phyloP scores from a whole-genome alignment of 2,888 invertebrate genomes.

The Pomacea canaliculata region DNA sequence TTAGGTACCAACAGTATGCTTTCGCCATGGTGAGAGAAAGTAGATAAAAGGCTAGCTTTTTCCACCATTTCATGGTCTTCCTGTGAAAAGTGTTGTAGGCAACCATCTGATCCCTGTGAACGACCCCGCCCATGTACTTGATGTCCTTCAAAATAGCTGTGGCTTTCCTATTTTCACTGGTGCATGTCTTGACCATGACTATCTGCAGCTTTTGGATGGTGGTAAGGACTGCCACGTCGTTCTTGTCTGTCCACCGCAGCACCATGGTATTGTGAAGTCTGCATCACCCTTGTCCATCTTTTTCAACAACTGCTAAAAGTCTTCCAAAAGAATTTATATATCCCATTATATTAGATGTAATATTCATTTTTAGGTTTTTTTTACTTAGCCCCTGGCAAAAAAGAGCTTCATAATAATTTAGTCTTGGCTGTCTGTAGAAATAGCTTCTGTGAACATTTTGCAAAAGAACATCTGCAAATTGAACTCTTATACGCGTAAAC shows the following conservation, averaged over 20 bases:
- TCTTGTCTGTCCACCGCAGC: conserved; percentile 26
- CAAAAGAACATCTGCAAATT: no score
- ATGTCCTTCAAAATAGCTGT: conserved; percentile 14
- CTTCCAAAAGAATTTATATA: no score
- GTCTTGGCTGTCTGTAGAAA: no score
- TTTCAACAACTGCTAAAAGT: no score
- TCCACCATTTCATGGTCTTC: conserved; percentile 30
- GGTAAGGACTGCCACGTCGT: conserved; percentile 13
- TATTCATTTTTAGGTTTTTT: no score
- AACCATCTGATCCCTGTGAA: conserved; percentile 19
- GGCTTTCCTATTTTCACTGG: conserved; percentile 16
- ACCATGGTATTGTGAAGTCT: not conserved
- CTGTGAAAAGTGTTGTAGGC: conserved; percentile 19
- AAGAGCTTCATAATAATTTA: no score
- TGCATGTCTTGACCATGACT: not conserved
- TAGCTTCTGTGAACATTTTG: no score
- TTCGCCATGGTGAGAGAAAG: conserved; percentile 16
- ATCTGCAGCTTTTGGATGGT: conserved; percentile 4
- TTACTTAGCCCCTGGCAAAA: no score
- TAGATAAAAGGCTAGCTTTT: conserved; percentile 22
- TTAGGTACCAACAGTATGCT: conserved; percentile 8
- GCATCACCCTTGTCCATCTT: not conserved
- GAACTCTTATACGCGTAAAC: no score
- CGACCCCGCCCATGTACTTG: conserved; percentile 24
- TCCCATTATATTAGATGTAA: no score